Evolutionary conservation across 2,113 vertebrate genomes (phyloP).

Genomic region (Cacatua alba): DNA sequence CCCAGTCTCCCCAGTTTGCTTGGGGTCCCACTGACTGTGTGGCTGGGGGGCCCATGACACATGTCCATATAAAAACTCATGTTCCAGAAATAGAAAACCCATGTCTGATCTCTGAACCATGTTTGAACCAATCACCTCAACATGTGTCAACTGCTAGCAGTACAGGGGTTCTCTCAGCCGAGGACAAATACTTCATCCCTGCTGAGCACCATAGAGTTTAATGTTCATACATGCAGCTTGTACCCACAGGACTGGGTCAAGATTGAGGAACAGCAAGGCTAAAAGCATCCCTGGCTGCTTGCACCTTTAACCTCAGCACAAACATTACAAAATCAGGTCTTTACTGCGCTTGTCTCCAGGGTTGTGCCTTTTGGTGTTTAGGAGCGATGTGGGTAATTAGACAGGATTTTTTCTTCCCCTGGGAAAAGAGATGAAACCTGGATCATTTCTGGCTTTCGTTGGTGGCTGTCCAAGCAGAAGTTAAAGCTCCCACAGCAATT

Average conservation of each 20-base stretch:
- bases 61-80: accelerated
- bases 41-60: accelerated
- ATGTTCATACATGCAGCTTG: neutral
- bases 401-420: conserved; percentile 9
- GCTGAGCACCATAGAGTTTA: neutral
- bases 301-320: neutral
- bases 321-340: neutral
- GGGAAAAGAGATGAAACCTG: conserved; percentile 31
- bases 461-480: conserved; percentile 58
- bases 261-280: neutral
- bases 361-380: neutral
- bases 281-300: neutral
- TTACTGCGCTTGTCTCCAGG: neutral
- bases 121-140: neutral
- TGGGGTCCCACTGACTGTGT: neutral
- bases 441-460: conserved; percentile 50
- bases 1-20: neutral
- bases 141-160: accelerated
- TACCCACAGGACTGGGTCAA: neutral
- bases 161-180: neutral
- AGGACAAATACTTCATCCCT: neutral
- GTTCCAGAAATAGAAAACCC: neutral
- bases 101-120: neutral
- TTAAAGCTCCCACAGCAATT: conserved; percentile 45
- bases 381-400: conserved; percentile 7